Evolutionary conservation across 2,113 vertebrate genomes (phyloP).

Genomic region (Lophius piscatorius): DNA sequence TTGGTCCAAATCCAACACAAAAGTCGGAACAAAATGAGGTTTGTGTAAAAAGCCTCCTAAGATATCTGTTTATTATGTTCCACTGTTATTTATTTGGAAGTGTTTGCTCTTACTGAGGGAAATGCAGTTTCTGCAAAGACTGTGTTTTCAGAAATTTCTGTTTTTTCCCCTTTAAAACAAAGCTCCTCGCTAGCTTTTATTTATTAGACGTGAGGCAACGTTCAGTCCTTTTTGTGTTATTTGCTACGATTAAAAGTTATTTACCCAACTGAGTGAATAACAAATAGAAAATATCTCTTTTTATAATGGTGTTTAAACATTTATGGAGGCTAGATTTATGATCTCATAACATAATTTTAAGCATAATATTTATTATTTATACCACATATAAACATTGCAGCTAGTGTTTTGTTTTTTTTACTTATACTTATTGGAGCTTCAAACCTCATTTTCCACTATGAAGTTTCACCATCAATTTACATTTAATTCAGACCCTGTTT

Average conservation of each 20-base stretch:
- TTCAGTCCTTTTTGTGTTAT: neutral
- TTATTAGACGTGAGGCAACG: neutral
- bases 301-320: too few relatives aligned
- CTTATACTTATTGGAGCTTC: neutral
- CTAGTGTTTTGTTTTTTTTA: too few relatives aligned
- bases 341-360: slow-evolving; percentile 1
- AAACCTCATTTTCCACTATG: neutral
- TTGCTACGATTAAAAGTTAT: neutral
- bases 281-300: neutral
- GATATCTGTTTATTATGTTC: neutral
- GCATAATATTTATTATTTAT: neutral
- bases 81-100: neutral
- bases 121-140: neutral
- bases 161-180: too few relatives aligned
- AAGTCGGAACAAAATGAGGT: too few relatives aligned
- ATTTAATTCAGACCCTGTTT: too few relatives aligned
- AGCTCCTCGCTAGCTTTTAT: slow-evolving; percentile 1
- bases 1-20: too few relatives aligned
- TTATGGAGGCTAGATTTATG: too few relatives aligned
- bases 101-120: neutral
- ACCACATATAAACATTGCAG: too few relatives aligned
- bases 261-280: neutral
- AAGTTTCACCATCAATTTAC: too few relatives aligned
- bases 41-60: neutral
- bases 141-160: too few relatives aligned